Conservation (phyloP, 2,888 invertebrate genomes). For the Megalurothrips usitatus region DNA sequence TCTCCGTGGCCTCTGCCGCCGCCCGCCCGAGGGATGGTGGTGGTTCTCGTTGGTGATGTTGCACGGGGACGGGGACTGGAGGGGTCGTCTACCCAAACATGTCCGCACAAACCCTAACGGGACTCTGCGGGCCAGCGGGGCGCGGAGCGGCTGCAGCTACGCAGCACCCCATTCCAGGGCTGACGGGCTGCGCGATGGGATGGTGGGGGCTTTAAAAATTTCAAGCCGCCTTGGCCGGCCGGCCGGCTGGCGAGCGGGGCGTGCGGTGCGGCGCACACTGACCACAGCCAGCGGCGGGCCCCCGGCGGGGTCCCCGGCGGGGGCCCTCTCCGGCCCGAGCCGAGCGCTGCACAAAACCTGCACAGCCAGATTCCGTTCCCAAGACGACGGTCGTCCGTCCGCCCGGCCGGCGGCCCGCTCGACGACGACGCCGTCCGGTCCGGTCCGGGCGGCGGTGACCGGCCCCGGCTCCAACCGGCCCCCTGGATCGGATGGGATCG, state of each 20-base stretch:
- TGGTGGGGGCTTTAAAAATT: not conserved
- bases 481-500: not conserved
- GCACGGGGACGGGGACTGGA: too few relatives aligned
- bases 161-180: not conserved
- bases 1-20: too few relatives aligned
- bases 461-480: not conserved
- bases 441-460: not conserved
- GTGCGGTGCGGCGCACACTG: not conserved
- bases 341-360: not conserved
- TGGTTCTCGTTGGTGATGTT: too few relatives aligned
- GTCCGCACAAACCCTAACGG: not conserved
- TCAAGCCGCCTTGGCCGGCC: not conserved
- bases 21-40: too few relatives aligned
- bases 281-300: not conserved
- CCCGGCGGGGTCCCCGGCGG: too few relatives aligned
- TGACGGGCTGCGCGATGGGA: not conserved
- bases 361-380: slow-evolving; percentile 11
- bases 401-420: not conserved
- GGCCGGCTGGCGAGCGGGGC: not conserved
- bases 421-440: not conserved
- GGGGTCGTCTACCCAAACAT: too few relatives aligned
- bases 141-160: not conserved
- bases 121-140: not conserved
- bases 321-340: not conserved
- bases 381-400: not conserved